Conservation (phyloP, 2,113 vertebrate species). For the Psilopogon haemacephalus region DNA sequence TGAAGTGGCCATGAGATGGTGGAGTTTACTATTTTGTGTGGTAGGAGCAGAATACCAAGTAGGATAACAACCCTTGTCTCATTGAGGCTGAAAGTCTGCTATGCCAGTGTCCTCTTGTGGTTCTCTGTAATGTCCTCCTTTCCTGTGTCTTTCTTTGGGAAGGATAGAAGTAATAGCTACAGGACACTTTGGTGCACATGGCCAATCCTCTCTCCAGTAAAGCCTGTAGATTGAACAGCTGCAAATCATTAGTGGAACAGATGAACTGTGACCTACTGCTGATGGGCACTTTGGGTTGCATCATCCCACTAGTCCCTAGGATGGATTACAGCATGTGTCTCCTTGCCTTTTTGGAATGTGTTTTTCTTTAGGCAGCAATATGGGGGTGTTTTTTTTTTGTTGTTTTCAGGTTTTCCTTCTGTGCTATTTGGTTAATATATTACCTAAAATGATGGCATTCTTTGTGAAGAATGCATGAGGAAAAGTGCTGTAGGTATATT, state of each 20-base stretch:
- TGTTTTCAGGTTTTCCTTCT: background rate
- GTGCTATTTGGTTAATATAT: background rate
- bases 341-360: background rate
- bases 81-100: background rate
- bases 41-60: no score
- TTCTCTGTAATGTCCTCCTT: conserved; percentile 4
- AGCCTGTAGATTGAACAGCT: conserved; percentile 14
- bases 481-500: conserved; percentile 17
- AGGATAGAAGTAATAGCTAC: background rate
- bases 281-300: conserved; percentile 29
- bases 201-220: background rate
- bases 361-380: background rate
- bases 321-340: background rate
- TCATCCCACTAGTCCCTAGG: conserved; percentile 38
- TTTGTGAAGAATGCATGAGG: background rate
- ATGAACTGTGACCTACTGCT: conserved; percentile 36
- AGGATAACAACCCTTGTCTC: background rate
- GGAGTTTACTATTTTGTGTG: no score
- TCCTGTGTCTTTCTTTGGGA: background rate
- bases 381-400: background rate
- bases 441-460: background rate
- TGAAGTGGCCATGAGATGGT: no score
- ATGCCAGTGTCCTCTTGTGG: background rate
- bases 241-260: conserved; percentile 49
- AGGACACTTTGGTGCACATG: background rate